Evolutionary conservation across 2,888 invertebrate genomes (phyloP).

Genomic region (Plutella xylostella): DNA sequence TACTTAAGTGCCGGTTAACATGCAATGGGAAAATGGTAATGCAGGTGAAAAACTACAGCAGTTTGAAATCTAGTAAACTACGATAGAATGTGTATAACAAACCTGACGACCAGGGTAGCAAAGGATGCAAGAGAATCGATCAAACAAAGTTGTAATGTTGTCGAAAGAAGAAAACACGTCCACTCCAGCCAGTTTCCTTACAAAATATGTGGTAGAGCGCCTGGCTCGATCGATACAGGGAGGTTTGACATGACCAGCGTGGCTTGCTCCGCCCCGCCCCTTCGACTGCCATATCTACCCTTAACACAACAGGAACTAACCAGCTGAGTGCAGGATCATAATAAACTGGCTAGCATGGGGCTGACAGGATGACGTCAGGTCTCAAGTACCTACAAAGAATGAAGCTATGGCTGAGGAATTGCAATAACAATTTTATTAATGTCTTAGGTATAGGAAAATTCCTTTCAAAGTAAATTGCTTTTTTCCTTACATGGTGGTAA

Average conservation of each 20-base stretch:
- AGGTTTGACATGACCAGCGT: background rate
- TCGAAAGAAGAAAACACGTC: background rate
- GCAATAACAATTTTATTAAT: background rate
- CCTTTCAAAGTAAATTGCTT: background rate
- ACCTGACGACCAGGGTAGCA: background rate
- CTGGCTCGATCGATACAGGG: conserved; percentile 1
- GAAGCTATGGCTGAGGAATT: no score
- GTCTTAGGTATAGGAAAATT: background rate
- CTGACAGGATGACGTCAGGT: background rate
- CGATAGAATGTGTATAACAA: no score
- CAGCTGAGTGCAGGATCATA: background rate
- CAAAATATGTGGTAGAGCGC: background rate
- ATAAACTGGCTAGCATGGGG: background rate
- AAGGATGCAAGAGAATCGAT: background rate
- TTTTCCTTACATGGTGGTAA: background rate
- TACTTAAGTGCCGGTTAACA: no score
- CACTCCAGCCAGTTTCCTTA: background rate
- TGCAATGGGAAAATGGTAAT: no score
- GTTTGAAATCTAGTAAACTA: no score
- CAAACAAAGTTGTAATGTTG: background rate
- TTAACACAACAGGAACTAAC: background rate
- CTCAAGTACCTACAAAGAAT: background rate
- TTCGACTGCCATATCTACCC: background rate
- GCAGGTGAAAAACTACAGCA: no score
- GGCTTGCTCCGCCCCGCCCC: background rate